Evolutionary conservation across 1,140 invertebrate species (phyloP).

Genomic region (Aphaenogaster ashmeadi): DNA sequence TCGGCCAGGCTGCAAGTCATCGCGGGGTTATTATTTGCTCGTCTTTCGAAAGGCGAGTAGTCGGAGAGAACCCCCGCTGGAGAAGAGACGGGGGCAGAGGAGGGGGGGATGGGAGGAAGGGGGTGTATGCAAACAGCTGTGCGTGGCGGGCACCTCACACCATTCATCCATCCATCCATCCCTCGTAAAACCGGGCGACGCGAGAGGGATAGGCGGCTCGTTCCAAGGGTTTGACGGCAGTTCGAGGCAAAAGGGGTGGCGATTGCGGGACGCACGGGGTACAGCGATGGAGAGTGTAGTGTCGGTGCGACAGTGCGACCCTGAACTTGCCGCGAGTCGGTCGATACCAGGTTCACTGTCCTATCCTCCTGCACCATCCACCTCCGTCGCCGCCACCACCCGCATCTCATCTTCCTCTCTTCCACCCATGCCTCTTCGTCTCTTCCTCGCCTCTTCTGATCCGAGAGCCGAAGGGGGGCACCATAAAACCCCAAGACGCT

Average conservation of each 20-base stretch:
- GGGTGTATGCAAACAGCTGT: constrained; percentile 84
- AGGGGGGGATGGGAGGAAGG: not conserved
- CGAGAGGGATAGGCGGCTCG: constrained; percentile 70
- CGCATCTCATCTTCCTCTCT: constrained; percentile 46
- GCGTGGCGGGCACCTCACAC: constrained; percentile 79
- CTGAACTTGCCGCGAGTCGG: constrained; percentile 83
- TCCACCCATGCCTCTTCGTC: not conserved
- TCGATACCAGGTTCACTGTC: constrained; percentile 85
- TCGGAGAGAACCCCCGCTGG: not conserved
- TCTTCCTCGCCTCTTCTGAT: constrained; percentile 68
- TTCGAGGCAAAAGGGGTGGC: constrained; percentile 54
- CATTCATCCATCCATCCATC: constrained; percentile 72
- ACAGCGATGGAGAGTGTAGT: constrained; percentile 65
- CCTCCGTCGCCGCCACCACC: constrained; percentile 49
- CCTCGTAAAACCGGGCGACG: constrained; percentile 69
- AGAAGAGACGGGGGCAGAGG: not conserved
- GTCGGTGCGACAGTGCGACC: constrained; percentile 82
- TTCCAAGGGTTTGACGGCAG: constrained; percentile 70
- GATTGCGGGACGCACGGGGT: constrained; percentile 65
- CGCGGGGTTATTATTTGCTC: constrained; percentile 80
- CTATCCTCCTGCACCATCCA: constrained; percentile 73
- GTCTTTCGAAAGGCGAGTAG: constrained; percentile 69
- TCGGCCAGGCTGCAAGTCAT: constrained; percentile 73
- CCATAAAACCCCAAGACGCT: constrained; percentile 82
- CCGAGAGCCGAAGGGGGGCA: constrained; percentile 70